Base-by-base conservation (phyloP, 1,140 invertebrate genomes). In the Ephestia elutella region DNA sequence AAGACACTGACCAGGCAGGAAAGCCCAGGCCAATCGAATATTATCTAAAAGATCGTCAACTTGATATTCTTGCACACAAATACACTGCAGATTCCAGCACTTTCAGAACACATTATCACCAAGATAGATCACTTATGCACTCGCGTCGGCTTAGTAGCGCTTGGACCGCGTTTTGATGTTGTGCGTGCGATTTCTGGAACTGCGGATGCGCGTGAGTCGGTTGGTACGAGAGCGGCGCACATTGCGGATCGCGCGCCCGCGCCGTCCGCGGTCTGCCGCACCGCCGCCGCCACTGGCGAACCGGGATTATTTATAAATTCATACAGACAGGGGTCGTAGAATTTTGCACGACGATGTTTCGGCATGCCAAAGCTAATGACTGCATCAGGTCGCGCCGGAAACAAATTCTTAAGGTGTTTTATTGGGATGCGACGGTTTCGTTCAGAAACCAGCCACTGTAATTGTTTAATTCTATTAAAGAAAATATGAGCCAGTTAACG, bases 271-370 rank as follows among this genome's bases (percentile, higher is more conserved):
- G 82, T 76, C 70, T 68, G 70, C 79, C 76, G 70, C 80, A 80
- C 74, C 84, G 82, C 74, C 80, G 77, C 78, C 78, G 80, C 82
- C 84, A 87, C 84, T 87, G 84, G 75, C 81, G 64, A 53, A 76
- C 69, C 73, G 78, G 82, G 78, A 84, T 86, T 87, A 87, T 87
- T 87, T 87, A 86, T 87, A 87, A 87, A 86, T 85, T 78, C 74
- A 80, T 68, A 69, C 74, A 84, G 80, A 87, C 85, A 86, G 76
- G 82, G 82, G 84, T 87, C 85, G 85, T 86, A 87, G 85, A 86
- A 80, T 83, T 85, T 87, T 73, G 85, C 82, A 83, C 77, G 75
- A 80, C 72, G 72, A 55, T 55, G 49, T 35, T 44, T 44, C 73
- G 81, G 77, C 78, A 86, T 84, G 81, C 75, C 71, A 77, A 70